Conservation (phyloP, 2,113 vertebrate genomes). For the Alectura lathami region DNA sequence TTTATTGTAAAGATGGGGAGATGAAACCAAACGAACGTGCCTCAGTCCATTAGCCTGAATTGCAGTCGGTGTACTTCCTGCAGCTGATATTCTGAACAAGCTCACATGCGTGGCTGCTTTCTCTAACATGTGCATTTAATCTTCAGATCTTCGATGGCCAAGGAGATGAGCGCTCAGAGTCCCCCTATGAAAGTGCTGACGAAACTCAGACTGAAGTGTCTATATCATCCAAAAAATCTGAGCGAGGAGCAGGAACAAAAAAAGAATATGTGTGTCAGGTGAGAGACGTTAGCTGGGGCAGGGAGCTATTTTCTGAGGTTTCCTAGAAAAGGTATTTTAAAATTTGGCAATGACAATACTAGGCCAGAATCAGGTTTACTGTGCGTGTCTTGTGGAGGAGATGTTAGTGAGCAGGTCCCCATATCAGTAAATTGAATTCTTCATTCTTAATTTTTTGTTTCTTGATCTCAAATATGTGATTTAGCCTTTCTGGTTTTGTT, state of each 20-base stretch:
- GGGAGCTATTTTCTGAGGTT: neutral
- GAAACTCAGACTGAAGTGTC: slow-evolving; percentile 81
- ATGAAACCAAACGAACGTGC: neutral
- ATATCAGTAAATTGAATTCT: neutral
- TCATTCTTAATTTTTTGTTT: neutral
- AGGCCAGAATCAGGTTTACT: neutral
- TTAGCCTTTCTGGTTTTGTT: neutral
- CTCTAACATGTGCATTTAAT: slow-evolving; percentile 63
- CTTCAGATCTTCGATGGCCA: slow-evolving; percentile 82
- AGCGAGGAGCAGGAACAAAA: slow-evolving; percentile 79
- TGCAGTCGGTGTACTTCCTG: neutral
- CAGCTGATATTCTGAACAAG: neutral
- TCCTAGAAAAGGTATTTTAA: neutral
- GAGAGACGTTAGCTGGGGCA: slow-evolving; percentile 32
- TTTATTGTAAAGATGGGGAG: neutral
- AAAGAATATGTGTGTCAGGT: slow-evolving; percentile 97
- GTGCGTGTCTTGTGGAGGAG: neutral
- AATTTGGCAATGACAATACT: neutral
- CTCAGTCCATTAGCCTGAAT: neutral
- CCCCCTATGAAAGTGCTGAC: slow-evolving; percentile 90
- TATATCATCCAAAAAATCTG: slow-evolving; percentile 85
- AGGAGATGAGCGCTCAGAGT: slow-evolving; percentile 89
- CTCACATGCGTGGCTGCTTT: neutral
- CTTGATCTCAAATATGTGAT: neutral
- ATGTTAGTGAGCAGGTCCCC: neutral